Percentiles rank a stretch among this genome's conserved stretches.
Conservation (phyloP, 2,888 invertebrate species). For the Mylabris sibirica region DNA sequence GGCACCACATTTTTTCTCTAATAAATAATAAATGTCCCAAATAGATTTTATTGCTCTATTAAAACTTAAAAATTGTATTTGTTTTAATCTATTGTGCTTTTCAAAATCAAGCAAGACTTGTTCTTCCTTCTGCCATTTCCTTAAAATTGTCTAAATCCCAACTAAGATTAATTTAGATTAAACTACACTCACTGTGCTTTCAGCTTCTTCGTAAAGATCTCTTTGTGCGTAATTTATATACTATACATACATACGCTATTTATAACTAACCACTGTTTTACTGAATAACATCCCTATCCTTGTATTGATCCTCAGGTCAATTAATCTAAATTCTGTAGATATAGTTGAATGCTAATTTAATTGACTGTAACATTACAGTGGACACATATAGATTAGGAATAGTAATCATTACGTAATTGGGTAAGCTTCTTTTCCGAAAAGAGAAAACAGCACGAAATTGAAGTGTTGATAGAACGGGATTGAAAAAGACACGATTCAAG, state of each 20-base stretch:
- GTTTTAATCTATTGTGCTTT: not conserved
- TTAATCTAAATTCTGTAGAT: conserved; percentile 1
- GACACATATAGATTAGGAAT: not conserved
- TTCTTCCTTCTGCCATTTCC: not conserved
- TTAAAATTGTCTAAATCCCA: not conserved
- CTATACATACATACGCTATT: not conserved
- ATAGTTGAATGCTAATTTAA: not conserved
- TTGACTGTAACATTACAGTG: conserved; percentile 3
- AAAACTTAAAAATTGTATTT: not conserved
- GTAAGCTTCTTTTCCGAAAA: not conserved
- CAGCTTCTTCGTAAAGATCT: not conserved
- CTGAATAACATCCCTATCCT: not conserved
- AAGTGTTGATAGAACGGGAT: not conserved
- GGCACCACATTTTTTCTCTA: not conserved
- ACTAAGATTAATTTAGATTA: conserved; percentile 8
- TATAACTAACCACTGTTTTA: not conserved
- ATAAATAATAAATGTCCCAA: not conserved
- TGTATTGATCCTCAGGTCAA: not conserved
- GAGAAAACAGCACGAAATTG: too few relatives aligned
- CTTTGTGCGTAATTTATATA: conserved; percentile 1
- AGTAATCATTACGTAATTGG: not conserved
- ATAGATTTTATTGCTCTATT: not conserved
- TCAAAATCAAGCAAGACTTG: not conserved
- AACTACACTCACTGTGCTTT: not conserved
- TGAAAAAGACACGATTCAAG: not conserved